Conservation (phyloP, 2,888 invertebrate genomes). For the Ariolimax columbianus region DNA sequence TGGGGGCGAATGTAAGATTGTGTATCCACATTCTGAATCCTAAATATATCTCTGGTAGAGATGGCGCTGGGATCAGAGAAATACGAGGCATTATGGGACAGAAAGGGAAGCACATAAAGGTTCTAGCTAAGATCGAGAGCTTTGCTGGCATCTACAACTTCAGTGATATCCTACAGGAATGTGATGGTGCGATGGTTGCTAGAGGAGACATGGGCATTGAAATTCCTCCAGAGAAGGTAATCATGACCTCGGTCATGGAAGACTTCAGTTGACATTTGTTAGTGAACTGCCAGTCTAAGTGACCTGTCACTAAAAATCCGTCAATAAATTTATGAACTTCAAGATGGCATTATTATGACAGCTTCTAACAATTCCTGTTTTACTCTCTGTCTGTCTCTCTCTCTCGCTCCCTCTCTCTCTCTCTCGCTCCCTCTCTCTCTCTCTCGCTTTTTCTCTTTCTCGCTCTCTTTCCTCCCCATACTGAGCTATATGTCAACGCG, state of each 20-base stretch:
- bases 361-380: neutral
- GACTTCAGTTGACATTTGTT: no score
- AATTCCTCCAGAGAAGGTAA: slow-evolving; percentile 89
- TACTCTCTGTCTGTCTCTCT: neutral
- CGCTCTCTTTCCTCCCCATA: no score
- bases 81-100: slow-evolving; percentile 89
- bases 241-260: neutral
- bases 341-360: neutral
- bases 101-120: slow-evolving; percentile 92
- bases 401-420: no score
- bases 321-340: no score
- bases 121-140: slow-evolving; percentile 99
- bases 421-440: neutral
- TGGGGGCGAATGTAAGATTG: no score
- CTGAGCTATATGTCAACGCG: neutral
- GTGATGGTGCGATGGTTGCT: slow-evolving; percentile 99
- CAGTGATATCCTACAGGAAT: slow-evolving; percentile 94
- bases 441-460: neutral
- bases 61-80: slow-evolving; percentile 90
- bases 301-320: no score
- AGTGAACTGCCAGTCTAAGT: no score
- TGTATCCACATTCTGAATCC: neutral
- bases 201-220: slow-evolving; percentile 98
- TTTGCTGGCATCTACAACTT: slow-evolving; percentile 89
- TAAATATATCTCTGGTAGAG: slow-evolving; percentile 79